Evolutionary conservation across 2,797 vertebrate species (phyloP), one percentile per base, ranked within the genome.

Genomic region (Aplochiton taeniatus): DNA sequence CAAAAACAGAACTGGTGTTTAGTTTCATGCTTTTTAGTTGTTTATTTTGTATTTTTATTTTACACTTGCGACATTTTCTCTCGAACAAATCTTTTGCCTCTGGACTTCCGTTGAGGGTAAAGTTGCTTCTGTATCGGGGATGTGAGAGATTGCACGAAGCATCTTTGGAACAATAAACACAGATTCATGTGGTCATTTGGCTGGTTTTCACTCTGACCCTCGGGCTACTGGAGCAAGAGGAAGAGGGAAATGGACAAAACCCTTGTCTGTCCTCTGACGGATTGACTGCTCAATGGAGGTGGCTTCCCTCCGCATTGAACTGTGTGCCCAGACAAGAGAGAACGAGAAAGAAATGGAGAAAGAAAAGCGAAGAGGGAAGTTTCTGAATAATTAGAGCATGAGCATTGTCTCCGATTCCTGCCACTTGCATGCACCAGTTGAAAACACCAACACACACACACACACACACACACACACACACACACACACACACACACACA

Each of bases 301-400:
- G 74, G 70, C 77, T 67, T 80, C 72, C 72, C 62, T 87, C 71
- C 66, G 80, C 80, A 72, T 57, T 66, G 68, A 72, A 75, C 78
- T 81, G 78, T 71, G 69, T 12, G 75, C 61, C 61, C 31, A 49
- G 58, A 44, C 18, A 14, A 47, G 68, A 73, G 76, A 70, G 78
- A 18, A 41, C 76, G 65, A 12, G 55, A 73, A 70, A 56, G 53
- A 73, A 66, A 75, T 66, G 58, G 72, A 52, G 43, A 66, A 20
- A 47, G 48, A 42, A 31, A 49, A 0, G 18, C 65, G 65, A 66
- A 66, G 72, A 68, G 62, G 53, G 56, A 75, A 69, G 48, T 63
- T 42, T 63, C 69, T 69, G 81, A 85, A 80, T 80, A 86, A 87
- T 68, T 78, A 76, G 79, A 71, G 74, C 73, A 52, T 69, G 59